Evolutionary conservation across 1,140 invertebrate species (phyloP).

Genomic region (Nephotettix cincticeps): DNA sequence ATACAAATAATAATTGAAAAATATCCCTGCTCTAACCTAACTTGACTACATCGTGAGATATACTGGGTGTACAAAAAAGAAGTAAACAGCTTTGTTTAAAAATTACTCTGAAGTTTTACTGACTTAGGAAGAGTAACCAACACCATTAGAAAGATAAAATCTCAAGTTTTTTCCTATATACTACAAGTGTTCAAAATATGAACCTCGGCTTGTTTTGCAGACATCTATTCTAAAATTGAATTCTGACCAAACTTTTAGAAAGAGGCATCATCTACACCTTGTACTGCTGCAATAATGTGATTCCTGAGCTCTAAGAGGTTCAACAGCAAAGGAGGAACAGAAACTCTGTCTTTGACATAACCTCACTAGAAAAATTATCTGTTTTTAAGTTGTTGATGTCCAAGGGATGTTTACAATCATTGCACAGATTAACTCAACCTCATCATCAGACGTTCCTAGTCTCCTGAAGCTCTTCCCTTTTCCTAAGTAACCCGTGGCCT

Average conservation of each 20-base stretch:
- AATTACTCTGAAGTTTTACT: conserved; percentile 8
- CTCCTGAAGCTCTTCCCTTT: background rate
- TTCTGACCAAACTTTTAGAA: conserved; percentile 1
- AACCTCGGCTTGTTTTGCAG: conserved; percentile 2
- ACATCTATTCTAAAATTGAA: conserved; percentile 14
- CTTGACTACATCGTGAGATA: no score
- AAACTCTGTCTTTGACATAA: no score
- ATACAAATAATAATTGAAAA: no score
- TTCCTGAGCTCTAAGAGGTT: background rate
- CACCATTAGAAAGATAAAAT: conserved; percentile 6
- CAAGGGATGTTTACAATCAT: background rate
- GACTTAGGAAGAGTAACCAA: conserved; percentile 2
- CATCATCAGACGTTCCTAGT: background rate
- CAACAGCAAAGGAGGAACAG: no score
- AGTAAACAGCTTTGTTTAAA: conserved; percentile 16
- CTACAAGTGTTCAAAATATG: conserved; percentile 13
- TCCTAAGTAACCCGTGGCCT: no score
- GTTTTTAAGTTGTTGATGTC: background rate
- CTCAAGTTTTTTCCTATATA: background rate
- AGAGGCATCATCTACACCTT: no score
- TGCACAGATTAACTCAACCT: background rate
- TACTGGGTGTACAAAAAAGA: conserved; percentile 8
- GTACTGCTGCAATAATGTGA: background rate
- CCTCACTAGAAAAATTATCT: background rate
- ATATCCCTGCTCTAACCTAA: no score